Base-by-base conservation (phyloP, 2,888 invertebrate genomes). In the Vanessa cardui region DNA sequence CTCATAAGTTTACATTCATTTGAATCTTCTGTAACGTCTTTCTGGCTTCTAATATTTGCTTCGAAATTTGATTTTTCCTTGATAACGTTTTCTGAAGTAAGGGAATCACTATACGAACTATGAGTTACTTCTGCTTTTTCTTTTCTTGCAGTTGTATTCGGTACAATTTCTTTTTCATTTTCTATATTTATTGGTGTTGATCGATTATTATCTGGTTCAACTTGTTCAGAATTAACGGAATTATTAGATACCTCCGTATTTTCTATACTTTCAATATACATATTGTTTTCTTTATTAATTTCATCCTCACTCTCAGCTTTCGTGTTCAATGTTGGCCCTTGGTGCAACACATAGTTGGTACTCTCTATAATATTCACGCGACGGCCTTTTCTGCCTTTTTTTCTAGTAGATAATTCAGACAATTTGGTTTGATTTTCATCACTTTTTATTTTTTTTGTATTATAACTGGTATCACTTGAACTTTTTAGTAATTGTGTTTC, bases 201-300 rank as follows among this genome's bases (percentile, higher is more conserved):
- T 46, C 46, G 49, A 54, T 46, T 61, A 45, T 56, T 56, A 16
- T 68, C 65, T 21, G 18, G 61, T 26, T 74, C 72, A 44, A 20
- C n/a, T 18, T 33, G 18, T 62, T 66, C 70, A 47, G 58, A 31
- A 58, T 64, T 67, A 44, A 39, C 26, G 8, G 52, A 39, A 12
- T 72, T 71, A 54, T 69, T 71, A n/a, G 21, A 46, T 20, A 52
- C 20, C 26, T 72, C 71, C 16, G 49, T 39, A 31, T 47, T 65
- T 62, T 69, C 69, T 16, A 16, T 26, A 46, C 16, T 56, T 12
- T 73, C 72, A 39, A 60, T 62, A n/a, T 59, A 62, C 3, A 72
- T 44, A 58, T 62, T 66, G 44, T 69, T 72, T 69, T 72, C 71
- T 68, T 73, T 72, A 59, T 73, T 70, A 49, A 73, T 60, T 58